These are phyloP conservation scores for Lypha dubia DNA, from an alignment of 2,888 invertebrate species.

Conservation along the genomic window DNA sequence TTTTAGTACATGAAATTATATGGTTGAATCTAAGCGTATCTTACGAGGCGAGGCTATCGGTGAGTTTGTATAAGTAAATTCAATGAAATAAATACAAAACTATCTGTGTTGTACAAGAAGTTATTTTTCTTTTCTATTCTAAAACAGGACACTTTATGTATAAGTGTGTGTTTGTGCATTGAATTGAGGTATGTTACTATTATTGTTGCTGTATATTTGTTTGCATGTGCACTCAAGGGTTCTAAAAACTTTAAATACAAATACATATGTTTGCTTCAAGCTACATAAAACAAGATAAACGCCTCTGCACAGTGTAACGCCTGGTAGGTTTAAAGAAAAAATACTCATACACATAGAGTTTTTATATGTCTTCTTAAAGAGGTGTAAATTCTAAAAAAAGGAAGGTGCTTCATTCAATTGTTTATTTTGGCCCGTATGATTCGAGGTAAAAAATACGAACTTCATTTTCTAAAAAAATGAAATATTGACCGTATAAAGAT, in stretches of 20 bases:
- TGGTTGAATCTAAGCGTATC: background rate
- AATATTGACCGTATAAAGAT: too few species aligned
- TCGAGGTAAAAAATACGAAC: too few species aligned
- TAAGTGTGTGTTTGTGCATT: constrained; percentile 9
- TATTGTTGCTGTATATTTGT: constrained; percentile 67
- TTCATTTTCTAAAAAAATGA: too few species aligned
- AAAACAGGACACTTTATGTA: constrained; percentile 45
- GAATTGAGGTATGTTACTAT: constrained; percentile 44
- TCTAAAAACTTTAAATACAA: constrained; percentile 81
- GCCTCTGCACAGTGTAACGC: constrained; percentile 43
- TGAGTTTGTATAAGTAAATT: constrained; percentile 46
- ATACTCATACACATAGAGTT: background rate
- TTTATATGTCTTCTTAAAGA: too few species aligned
- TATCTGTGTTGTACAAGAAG: background rate
- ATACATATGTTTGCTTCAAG: constrained; percentile 74
- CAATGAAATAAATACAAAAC: constrained; percentile 40
- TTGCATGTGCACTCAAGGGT: constrained; percentile 82
- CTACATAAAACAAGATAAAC: constrained; percentile 57
- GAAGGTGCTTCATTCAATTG: too few species aligned
- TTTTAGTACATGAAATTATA: constrained; percentile 9
- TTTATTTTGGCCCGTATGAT: too few species aligned
- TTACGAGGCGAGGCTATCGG: too few species aligned
- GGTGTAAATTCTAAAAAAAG: too few species aligned
- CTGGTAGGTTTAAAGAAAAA: background rate
- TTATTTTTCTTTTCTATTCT: constrained; percentile 69